Evolutionary conservation across 2,888 invertebrate genomes (phyloP), one percentile per base, ranked within the genome.

Genomic region (Willowsia nigromaculata): DNA sequence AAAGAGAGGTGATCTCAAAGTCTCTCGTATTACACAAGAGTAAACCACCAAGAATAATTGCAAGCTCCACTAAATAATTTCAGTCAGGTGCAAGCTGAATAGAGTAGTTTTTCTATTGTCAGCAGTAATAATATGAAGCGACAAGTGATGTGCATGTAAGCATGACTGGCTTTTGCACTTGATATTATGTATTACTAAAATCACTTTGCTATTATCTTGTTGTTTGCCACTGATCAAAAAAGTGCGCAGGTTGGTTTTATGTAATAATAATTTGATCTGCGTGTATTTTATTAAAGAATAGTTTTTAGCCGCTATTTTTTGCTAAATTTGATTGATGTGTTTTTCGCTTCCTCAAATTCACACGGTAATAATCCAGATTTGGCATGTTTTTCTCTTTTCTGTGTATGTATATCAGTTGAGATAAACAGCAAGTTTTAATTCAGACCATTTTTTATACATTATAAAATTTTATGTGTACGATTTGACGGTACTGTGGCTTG

Each of bases 291-390:
- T 78, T 78, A 78, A 78, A 22, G 56, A 78, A 56, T 53, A 47
- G 53, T 9, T 76, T 43, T 76, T 56, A 78, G 33, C 53, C 53
- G 47, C 50, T 47, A 53, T 78, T 56, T 56, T 78, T 74, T 47
- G 43, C 74, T 74, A 59, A 76, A 85, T 68, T 78, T 80, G 90
- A 74, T 86, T 78, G 83, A 83, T 86, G 83, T 74, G 78, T 71
- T 78, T 85, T 87, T 90, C 59, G 83, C 84, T 86, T 86, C 86
- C 86, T 90, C 83, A 90, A 86, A 90, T 90, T 90, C 89, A 86
- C 89, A 90, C 89, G 82, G 89, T 86, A 90, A 89, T 89, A 85
- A 89, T 89, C 71, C 71, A 59, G 76, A 50, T 85, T 85, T 7
- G 85, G 15, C 50, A 30, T 37, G 22, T 78, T 74, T 84, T 76